A percentile compares a stretch with the other conserved stretches of the same genome.
Evolutionary conservation across 2,113 vertebrate species (phyloP).

Genomic region (Brachypteracias leptosomus): DNA sequence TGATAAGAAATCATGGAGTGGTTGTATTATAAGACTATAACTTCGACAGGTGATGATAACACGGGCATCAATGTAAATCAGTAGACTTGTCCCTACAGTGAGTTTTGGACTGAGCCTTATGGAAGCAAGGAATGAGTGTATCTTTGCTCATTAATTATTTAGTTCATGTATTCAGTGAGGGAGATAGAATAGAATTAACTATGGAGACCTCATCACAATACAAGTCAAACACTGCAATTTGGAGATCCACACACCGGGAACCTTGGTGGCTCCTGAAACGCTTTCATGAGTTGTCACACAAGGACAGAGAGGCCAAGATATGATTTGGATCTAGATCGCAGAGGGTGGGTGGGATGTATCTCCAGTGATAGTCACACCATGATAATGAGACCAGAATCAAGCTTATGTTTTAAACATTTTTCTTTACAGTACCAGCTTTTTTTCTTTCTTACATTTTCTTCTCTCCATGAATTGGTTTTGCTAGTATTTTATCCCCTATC

Average conservation of each 20-base stretch:
- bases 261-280: fast-evolving
- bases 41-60: neutral
- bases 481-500: neutral
- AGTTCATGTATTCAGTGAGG: neutral
- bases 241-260: neutral
- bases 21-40: neutral
- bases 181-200: neutral
- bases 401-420: neutral
- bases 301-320: neutral
- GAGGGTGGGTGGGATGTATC: neutral
- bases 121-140: neutral
- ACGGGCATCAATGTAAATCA: neutral
- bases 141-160: neutral
- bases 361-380: neutral
- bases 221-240: neutral
- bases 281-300: neutral
- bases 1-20: neutral
- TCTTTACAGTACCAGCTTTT: neutral
- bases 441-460: neutral
- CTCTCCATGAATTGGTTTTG: neutral
- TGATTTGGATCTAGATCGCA: neutral
- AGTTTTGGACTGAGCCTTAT: neutral
- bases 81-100: neutral
- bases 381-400: neutral
- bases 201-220: neutral